A percentile compares a stretch with the other conserved stretches of the same genome.
Conservation (phyloP, 2,888 invertebrate species). For the Andrena hattorfiana region DNA sequence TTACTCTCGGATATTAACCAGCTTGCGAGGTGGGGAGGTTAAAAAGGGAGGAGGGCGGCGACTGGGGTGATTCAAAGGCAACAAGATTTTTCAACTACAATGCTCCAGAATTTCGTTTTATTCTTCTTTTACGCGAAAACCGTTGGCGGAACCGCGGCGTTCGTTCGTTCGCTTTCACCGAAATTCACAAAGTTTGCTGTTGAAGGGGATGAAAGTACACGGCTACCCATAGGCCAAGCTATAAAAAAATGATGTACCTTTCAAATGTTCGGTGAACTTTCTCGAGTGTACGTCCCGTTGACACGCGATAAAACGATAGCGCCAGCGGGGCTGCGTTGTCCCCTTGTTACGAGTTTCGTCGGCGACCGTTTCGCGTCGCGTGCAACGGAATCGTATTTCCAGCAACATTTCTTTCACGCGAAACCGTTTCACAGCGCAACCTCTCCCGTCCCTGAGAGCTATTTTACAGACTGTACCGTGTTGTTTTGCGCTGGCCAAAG, state of each 20-base stretch:
- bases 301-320: not conserved
- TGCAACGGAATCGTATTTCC: conserved; percentile 5
- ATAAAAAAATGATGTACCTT: not conserved
- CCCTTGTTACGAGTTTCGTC: conserved; percentile 33
- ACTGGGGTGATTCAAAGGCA: conserved; percentile 3
- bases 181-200: not conserved
- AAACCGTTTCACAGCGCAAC: conserved; percentile 11
- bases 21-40: conserved; percentile 3
- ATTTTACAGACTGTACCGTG: conserved; percentile 8
- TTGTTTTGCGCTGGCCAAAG: too few relatives aligned
- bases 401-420: conserved; percentile 25
- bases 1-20: conserved; percentile 66
- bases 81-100: not conserved
- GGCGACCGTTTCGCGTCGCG: conserved; percentile 7
- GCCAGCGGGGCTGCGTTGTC: not conserved
- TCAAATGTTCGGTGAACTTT: not conserved
- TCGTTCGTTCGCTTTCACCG: not conserved
- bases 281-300: not conserved
- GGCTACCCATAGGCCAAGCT: not conserved
- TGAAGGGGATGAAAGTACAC: not conserved
- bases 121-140: too few relatives aligned
- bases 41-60: not conserved
- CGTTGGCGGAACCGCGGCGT: too few relatives aligned
- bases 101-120: too few relatives aligned
- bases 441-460: conserved; percentile 10